Conservation (phyloP, 2,113 vertebrate genomes). For the Lipophrys pholis region DNA sequence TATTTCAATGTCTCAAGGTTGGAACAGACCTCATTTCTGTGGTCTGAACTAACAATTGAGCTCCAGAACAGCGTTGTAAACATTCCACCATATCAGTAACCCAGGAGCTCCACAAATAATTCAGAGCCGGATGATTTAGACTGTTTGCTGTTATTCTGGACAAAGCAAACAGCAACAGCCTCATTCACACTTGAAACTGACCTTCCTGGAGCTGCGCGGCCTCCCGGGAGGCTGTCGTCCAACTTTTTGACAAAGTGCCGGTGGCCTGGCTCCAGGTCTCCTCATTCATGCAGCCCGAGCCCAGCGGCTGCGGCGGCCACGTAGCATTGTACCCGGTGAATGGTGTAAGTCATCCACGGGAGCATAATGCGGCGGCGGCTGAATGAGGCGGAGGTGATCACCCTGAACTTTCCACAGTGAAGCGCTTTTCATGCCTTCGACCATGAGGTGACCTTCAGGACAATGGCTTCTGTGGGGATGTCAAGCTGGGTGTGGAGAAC, state of each 20-base stretch:
- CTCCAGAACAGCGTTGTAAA: too few species aligned
- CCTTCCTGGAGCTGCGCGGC: constrained; percentile 33
- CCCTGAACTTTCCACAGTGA: constrained; percentile 68
- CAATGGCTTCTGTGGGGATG: constrained; percentile 52
- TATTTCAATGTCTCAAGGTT: too few species aligned
- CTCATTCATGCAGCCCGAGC: constrained; percentile 47
- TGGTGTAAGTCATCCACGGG: constrained; percentile 46
- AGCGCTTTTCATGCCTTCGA: constrained; percentile 59
- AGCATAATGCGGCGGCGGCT: constrained; percentile 54
- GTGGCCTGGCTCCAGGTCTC: constrained; percentile 44
- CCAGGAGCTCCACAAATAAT: constrained; percentile 3
- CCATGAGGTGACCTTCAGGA: constrained; percentile 67
- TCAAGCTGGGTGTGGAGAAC: constrained; percentile 58
- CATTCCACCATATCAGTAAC: background rate
- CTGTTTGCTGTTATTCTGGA: background rate
- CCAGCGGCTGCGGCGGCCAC: constrained; percentile 48
- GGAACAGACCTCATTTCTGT: too few species aligned
- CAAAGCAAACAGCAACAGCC: background rate
- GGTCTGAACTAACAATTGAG: too few species aligned
- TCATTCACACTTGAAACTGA: constrained; percentile 27
- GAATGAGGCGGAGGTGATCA: constrained; percentile 59
- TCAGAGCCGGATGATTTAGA: background rate
- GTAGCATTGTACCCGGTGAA: constrained; percentile 58
- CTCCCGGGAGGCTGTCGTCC: constrained; percentile 41
- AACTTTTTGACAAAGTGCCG: constrained; percentile 50